These are phyloP conservation scores for silkworm (Bombyx mori) DNA, from an alignment of 1,140 invertebrate genomes.

Conservation along the genomic window DNA sequence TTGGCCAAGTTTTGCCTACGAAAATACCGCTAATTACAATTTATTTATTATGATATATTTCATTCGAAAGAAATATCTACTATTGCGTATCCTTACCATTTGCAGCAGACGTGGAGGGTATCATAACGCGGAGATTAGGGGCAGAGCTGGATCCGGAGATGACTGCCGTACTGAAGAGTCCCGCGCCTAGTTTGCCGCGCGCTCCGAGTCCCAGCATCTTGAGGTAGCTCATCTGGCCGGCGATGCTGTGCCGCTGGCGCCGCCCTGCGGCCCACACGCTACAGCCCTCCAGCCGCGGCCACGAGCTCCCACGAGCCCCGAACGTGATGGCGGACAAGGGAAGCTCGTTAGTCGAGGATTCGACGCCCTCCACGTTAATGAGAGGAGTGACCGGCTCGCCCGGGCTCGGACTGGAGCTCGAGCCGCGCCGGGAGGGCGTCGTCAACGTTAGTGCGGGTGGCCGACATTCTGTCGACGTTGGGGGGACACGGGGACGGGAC, in stretches of 20 bases:
- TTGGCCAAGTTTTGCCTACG: too few species aligned
- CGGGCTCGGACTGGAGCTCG: slow-evolving; percentile 15
- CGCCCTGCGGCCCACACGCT: slow-evolving; percentile 75
- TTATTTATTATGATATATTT: too few species aligned
- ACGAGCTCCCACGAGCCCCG: slow-evolving; percentile 31
- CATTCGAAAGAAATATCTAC: too few species aligned
- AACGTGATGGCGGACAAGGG: slow-evolving; percentile 73
- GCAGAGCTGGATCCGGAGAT: slow-evolving; percentile 93
- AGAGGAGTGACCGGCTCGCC: slow-evolving; percentile 32
- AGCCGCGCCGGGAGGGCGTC: slow-evolving; percentile 15
- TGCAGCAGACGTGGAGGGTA: slow-evolving; percentile 78
- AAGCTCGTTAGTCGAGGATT: slow-evolving; percentile 74
- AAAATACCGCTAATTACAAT: too few species aligned
- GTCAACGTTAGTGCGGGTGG: slow-evolving; percentile 12
- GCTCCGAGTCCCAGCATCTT: slow-evolving; percentile 84
- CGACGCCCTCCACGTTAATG: slow-evolving; percentile 48
- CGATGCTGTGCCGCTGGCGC: slow-evolving; percentile 93
- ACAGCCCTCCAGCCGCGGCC: slow-evolving; percentile 35
- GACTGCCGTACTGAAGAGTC: slow-evolving; percentile 93
- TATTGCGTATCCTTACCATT: slow-evolving; percentile 74
- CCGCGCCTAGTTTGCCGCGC: slow-evolving; percentile 79
- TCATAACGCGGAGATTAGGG: slow-evolving; percentile 90
- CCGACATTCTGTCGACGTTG: slow-evolving; percentile 6
- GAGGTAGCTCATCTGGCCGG: slow-evolving; percentile 93
- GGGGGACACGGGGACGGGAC: slow-evolving; percentile 6